These are phyloP conservation scores for Nannoperca australis DNA, from an alignment of 2,797 vertebrate species.

Conservation along the genomic window DNA sequence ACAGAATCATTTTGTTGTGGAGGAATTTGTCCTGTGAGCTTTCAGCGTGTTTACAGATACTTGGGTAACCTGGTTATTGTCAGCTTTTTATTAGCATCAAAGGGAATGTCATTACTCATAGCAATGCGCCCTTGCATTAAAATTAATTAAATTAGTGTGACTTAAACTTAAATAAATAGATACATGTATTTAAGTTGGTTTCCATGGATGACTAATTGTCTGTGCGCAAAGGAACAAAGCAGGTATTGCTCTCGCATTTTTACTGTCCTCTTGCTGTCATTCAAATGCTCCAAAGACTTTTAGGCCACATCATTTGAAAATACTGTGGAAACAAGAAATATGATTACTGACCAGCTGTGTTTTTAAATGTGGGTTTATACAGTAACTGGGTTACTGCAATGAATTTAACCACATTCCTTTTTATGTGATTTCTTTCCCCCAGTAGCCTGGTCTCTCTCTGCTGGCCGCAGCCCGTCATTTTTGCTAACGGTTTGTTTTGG, in stretches of 20 bases:
- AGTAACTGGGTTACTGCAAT: not conserved
- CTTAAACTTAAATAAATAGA: not conserved
- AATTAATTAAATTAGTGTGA: not conserved
- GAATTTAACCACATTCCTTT: not conserved
- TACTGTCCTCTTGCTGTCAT: not conserved
- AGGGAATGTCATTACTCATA: no score
- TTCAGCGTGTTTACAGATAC: slow-evolving; percentile 33
- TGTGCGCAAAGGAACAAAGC: not conserved
- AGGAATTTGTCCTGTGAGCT: slow-evolving; percentile 43
- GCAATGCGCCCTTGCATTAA: not conserved
- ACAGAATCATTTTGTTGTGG: not conserved
- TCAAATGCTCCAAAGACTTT: not conserved
- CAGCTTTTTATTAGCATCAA: slow-evolving; percentile 8
- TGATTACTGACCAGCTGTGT: not conserved
- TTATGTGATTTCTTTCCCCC: not conserved
- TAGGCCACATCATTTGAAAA: not conserved
- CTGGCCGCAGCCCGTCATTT: not conserved
- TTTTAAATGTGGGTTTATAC: not conserved
- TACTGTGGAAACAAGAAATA: not conserved
- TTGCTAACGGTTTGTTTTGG: slow-evolving; percentile 10
- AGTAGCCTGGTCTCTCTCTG: not conserved
- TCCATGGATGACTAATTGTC: not conserved
- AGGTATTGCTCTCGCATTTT: not conserved
- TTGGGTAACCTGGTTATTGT: slow-evolving; percentile 10
- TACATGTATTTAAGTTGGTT: not conserved